Percentiles rank a stretch among this genome's conserved stretches.
phyloP scores from a whole-genome alignment of 2,888 invertebrate genomes.

The Pelosia muscerda region DNA sequence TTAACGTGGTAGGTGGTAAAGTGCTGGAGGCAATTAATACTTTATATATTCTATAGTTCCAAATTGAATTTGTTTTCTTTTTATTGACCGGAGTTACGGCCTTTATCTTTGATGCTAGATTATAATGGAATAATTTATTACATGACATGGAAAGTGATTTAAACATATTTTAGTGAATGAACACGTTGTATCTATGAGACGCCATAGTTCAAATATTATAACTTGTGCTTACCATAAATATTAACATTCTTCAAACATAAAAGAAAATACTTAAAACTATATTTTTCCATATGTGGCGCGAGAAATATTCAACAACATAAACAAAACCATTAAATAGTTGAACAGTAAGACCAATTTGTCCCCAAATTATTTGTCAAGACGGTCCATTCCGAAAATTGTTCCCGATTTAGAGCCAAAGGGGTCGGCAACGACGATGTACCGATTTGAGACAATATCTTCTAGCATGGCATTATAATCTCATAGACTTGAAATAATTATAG shows the following conservation, averaged over 20 bases:
- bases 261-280: constrained; percentile 33
- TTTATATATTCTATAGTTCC: constrained; percentile 38
- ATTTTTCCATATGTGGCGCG: constrained; percentile 36
- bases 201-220: background rate
- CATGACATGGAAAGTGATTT: constrained; percentile 2
- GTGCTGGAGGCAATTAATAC: constrained; percentile 47
- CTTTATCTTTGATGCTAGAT: constrained; percentile 28
- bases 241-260: constrained; percentile 39
- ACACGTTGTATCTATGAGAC: background rate
- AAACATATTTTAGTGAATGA: background rate
- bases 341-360: constrained; percentile 78
- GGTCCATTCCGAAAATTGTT: constrained; percentile 80
- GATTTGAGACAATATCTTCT: constrained; percentile 65
- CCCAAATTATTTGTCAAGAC: constrained; percentile 81
- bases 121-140: background rate
- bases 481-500: constrained; percentile 54
- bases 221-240: constrained; percentile 19
- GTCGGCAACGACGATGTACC: constrained; percentile 68
- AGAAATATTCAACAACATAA: constrained; percentile 55
- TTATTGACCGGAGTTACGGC: constrained; percentile 27
- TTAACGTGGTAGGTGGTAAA: constrained; percentile 48
- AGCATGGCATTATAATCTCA: constrained; percentile 51
- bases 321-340: constrained; percentile 71
- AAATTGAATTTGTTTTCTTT: constrained; percentile 45
- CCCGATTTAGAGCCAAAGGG: constrained; percentile 82